Evolutionary conservation across 2,888 invertebrate species (phyloP).

Genomic region (Drosophila atripex): DNA sequence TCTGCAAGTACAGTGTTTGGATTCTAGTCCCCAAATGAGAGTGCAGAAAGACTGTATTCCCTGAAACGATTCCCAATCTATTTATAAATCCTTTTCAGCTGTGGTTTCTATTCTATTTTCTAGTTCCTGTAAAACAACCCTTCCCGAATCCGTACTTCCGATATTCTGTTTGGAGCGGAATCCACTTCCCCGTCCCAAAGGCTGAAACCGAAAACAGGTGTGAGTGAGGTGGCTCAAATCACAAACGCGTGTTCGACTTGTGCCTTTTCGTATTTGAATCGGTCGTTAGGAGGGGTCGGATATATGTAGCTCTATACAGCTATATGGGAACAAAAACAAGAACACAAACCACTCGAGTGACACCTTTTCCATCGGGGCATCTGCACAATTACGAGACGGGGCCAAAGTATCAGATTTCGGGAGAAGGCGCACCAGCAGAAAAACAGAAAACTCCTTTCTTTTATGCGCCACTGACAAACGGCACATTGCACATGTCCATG

Average conservation of each 20-base stretch:
- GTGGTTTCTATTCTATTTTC: background rate
- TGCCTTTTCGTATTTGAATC: slow-evolving; percentile 46
- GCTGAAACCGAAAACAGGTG: slow-evolving; percentile 24
- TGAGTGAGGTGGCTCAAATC: slow-evolving; percentile 52
- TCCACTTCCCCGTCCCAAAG: background rate
- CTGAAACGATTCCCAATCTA: background rate
- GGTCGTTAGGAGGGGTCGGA: slow-evolving; percentile 59
- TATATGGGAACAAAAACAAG: slow-evolving; percentile 41
- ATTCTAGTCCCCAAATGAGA: background rate
- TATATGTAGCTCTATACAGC: slow-evolving; percentile 58
- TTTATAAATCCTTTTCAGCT: slow-evolving; percentile 23
- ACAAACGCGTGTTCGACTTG: slow-evolving; percentile 71
- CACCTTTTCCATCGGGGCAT: slow-evolving; percentile 74
- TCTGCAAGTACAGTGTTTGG: background rate
- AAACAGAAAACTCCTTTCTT: slow-evolving; percentile 73
- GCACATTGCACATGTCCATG: slow-evolving; percentile 77
- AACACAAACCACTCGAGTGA: slow-evolving; percentile 64
- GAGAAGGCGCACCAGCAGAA: slow-evolving; percentile 62
- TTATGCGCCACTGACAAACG: slow-evolving; percentile 80
- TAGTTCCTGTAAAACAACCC: slow-evolving; percentile 13
- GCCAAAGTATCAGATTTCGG: slow-evolving; percentile 73
- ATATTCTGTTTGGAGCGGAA: slow-evolving; percentile 7
- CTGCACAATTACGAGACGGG: slow-evolving; percentile 75
- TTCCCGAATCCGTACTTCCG: slow-evolving; percentile 21
- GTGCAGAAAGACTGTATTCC: background rate